Conservation (phyloP, 1,140 invertebrate species). For the Propsilocerus akamusi region DNA sequence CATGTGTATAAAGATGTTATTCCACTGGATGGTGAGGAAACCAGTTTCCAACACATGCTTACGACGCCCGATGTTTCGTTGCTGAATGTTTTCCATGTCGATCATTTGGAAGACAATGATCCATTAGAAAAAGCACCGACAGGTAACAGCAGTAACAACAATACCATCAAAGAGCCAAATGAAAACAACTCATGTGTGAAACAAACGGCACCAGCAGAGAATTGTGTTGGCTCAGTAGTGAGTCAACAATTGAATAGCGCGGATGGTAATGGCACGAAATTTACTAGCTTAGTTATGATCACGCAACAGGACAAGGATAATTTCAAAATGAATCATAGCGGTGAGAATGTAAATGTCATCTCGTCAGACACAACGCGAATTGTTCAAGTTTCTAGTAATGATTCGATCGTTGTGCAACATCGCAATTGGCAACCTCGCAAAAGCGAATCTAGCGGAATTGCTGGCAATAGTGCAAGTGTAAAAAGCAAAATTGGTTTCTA, state of each 20-base stretch:
- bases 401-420: conserved; percentile 30
- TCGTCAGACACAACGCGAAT: conserved; percentile 50
- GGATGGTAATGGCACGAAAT: conserved; percentile 35
- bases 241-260: conserved; percentile 23
- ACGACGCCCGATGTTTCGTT: neutral
- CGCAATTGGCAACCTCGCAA: conserved; percentile 22
- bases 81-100: too few relatives aligned
- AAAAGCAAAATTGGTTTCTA: conserved; percentile 1
- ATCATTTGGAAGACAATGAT: too few relatives aligned
- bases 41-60: neutral
- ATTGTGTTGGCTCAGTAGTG: conserved; percentile 16
- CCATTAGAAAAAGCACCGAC: conserved; percentile 6
- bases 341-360: conserved; percentile 43
- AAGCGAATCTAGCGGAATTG: conserved; percentile 15
- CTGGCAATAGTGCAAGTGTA: conserved; percentile 24
- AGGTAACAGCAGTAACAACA: conserved; percentile 7
- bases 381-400: too few relatives aligned
- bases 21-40: neutral
- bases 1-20: neutral
- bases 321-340: conserved; percentile 15
- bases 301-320: conserved; percentile 35
- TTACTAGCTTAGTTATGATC: conserved; percentile 73
- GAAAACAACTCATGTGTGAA: conserved; percentile 11
- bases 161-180: conserved; percentile 10
- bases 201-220: conserved; percentile 5